phyloP scores from a whole-genome alignment of 2,113 vertebrate genomes.

The Psettodes erumei region DNA sequence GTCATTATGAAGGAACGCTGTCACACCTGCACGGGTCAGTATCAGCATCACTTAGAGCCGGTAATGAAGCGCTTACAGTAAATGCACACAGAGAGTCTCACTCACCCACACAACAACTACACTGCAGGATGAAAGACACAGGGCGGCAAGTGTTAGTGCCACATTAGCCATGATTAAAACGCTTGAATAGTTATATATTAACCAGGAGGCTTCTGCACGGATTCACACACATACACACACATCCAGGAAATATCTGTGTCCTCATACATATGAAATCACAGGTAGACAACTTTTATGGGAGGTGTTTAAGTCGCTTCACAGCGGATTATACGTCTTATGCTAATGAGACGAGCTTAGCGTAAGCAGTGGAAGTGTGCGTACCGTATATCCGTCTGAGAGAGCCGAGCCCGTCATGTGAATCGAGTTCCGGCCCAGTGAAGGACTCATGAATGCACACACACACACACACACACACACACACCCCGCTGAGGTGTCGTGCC shows the following conservation, averaged over 20 bases:
- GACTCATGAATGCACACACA: conserved; percentile 18
- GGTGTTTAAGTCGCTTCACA: neutral
- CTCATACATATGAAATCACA: neutral
- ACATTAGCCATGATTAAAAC: conserved; percentile 36
- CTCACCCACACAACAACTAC: neutral
- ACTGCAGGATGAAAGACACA: conserved; percentile 5
- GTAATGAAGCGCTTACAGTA: too few relatives aligned
- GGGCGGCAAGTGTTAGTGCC: conserved; percentile 23
- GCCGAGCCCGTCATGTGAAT: conserved; percentile 1
- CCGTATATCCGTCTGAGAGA: conserved; percentile 14
- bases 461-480: conserved; percentile 1
- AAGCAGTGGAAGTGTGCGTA: conserved; percentile 14
- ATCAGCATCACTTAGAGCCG: too few relatives aligned
- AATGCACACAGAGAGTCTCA: neutral
- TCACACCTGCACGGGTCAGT: too few relatives aligned
- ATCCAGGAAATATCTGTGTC: neutral
- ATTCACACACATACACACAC: neutral
- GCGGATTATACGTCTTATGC: neutral
- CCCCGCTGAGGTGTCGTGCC: neutral
- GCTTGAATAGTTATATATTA: conserved; percentile 20
- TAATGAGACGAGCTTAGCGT: conserved; percentile 1
- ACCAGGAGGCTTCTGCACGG: neutral
- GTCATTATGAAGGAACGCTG: too few relatives aligned
- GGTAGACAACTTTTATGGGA: neutral
- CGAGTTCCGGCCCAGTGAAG: conserved; percentile 37